phyloP scores from a whole-genome alignment of 2,888 invertebrate species.

The Agrotis exclamationis region DNA sequence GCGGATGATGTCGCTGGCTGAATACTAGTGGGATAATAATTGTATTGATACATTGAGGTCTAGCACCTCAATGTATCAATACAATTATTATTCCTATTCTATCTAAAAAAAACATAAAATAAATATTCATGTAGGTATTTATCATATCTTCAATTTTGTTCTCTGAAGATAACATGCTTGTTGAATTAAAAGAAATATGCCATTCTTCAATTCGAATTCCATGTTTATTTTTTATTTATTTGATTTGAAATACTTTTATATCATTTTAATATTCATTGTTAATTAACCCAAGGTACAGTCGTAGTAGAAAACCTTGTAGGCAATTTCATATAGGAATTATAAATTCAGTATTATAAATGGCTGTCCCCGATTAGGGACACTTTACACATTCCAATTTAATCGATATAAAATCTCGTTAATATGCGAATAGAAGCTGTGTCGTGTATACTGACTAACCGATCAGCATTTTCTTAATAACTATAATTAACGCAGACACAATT shows the following conservation, averaged over 20 bases:
- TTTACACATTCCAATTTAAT: constrained; percentile 20
- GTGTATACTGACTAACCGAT: constrained; percentile 19
- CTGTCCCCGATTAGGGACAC: constrained; percentile 19
- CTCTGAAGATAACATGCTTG: not conserved
- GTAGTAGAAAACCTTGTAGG: constrained; percentile 6
- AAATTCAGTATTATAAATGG: constrained; percentile 30
- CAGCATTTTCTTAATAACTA: constrained; percentile 50
- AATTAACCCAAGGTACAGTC: not conserved
- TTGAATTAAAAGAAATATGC: not conserved
- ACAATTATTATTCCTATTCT: no score
- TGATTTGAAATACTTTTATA: not conserved
- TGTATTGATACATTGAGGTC: not conserved
- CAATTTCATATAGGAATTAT: constrained; percentile 10
- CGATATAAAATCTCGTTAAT: constrained; percentile 26
- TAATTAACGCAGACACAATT: constrained; percentile 58
- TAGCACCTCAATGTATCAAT: no score
- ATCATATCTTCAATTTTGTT: no score
- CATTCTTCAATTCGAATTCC: not conserved
- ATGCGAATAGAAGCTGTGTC: constrained; percentile 19
- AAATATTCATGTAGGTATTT: no score
- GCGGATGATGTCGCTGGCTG: no score
- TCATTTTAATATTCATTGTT: constrained; percentile 1
- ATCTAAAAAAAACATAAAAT: no score
- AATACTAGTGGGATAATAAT: not conserved
- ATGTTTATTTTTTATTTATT: not conserved